Base-by-base conservation (phyloP, 2,888 invertebrate species). In the Crossocerus cetratus region DNA sequence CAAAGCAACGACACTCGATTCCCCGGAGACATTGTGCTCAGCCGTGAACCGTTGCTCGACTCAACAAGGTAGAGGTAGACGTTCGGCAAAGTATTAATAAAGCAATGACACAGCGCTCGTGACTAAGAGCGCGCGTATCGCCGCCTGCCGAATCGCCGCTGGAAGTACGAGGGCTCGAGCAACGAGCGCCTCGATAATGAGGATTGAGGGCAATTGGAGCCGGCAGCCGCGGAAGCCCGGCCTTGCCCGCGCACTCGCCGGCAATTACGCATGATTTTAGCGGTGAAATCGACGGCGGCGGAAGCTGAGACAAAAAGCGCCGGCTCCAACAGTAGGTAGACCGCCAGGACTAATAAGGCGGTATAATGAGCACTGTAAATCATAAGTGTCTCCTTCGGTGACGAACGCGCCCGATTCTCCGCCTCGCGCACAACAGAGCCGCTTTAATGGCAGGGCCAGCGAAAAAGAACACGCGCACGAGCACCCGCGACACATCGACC, bases 311-410 rank as follows among this genome's bases (percentile, higher is more conserved):
- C 18, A 58, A 57, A 60, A 70, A 64, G 14, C 11, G n/a, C 16
- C 13, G n/a, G 32, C 32, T 45, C 22, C 21, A 49, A 22, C 18
- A 32, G 32, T 32, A 32, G 32, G 32, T 11, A 32, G 32, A 32
- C 23, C 42, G n/a, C 23, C 13, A 42, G 60, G 54, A 45, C 69
- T 66, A 61, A 69, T 60, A 62, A 23, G 54, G 54, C 60, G 23
- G 56, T 58, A 49, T 71, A 71, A 76, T 71, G 76, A 75, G 68
- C 55, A 62, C 71, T 60, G 76, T 71, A 76, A 76, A 76, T 76
- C 70, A 75, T 76, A 71, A 75, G 71, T 71, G 76, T 62, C 71
- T 75, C 65, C 71, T 76, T 66, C 60, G 61, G 69, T 70, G 65
- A 68, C 65, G 58, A 65, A 66, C 57, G 44, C 49, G 55, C 42